A percentile compares a stretch with the other conserved stretches of the same genome.
Conservation (phyloP, 37 sponge, comb jelly and placozoan species). For the Amphimedon queenslandica region DNA sequence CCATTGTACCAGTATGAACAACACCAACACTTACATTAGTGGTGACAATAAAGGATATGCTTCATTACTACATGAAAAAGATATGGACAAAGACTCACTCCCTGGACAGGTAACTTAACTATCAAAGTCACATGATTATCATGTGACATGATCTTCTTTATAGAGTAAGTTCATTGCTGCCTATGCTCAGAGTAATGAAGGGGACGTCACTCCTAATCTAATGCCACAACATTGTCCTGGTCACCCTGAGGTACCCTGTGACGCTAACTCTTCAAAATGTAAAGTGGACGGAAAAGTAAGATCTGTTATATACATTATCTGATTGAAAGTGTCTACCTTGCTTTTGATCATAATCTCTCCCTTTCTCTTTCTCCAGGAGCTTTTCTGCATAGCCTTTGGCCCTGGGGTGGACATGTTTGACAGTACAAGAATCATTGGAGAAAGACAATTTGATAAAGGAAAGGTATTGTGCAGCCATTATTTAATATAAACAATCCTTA, state of each 20-base stretch:
- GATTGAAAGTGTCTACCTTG: constrained; percentile 44
- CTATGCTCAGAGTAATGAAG: constrained; percentile 90
- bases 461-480: constrained; percentile 55
- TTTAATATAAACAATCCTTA: constrained; percentile 46
- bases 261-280: constrained; percentile 8
- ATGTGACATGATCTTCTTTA: constrained; percentile 10
- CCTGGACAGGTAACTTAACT: constrained; percentile 63
- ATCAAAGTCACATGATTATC: not conserved
- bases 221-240: constrained; percentile 69
- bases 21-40: constrained; percentile 85
- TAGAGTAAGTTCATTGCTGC: constrained; percentile 87
- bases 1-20: constrained; percentile 96
- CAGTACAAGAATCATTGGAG: constrained; percentile 86
- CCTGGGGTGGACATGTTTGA: constrained; percentile 92
- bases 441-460: constrained; percentile 53
- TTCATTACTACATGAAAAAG: constrained; percentile 70
- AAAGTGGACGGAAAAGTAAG: no score
- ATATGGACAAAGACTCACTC: constrained; percentile 50
- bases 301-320: constrained; percentile 57
- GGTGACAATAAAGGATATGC: constrained; percentile 95
- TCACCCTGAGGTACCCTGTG: constrained; percentile 74
- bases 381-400: constrained; percentile 23
- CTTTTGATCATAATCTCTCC: not conserved
- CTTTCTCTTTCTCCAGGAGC: not conserved
- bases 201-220: constrained; percentile 89